Conservation (phyloP, 2,113 vertebrate species). For the Sprattus sprattus region DNA sequence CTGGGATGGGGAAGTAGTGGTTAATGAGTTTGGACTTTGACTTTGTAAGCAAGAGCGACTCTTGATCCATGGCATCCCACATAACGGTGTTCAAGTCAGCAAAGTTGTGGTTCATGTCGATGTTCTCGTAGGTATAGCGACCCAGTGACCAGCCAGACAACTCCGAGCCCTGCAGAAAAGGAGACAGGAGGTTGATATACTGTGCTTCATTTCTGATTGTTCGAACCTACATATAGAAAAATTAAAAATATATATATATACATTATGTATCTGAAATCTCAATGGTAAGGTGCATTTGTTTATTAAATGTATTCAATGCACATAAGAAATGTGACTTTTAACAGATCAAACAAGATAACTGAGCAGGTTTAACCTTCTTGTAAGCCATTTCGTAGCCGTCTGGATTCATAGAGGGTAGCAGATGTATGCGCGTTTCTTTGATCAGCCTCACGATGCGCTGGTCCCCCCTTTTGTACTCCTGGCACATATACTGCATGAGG, state of each 20-base stretch:
- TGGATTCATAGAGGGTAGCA: slow-evolving; percentile 90
- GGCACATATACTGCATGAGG: slow-evolving; percentile 91
- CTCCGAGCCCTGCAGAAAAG: slow-evolving; percentile 80
- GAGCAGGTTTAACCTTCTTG: slow-evolving; percentile 73
- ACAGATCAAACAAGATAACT: background rate
- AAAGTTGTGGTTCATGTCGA: slow-evolving; percentile 92
- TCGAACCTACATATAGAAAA: background rate
- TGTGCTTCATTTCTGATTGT: background rate
- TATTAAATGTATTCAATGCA: background rate
- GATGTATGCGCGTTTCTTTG: slow-evolving; percentile 86
- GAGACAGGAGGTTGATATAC: background rate
- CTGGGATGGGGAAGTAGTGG: slow-evolving; percentile 86
- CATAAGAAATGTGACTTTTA: background rate
- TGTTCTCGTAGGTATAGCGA: slow-evolving; percentile 89
- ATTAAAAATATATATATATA: background rate
- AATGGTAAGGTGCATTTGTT: background rate
- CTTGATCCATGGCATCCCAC: slow-evolving; percentile 87
- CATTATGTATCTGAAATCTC: background rate
- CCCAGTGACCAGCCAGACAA: slow-evolving; percentile 86
- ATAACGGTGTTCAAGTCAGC: slow-evolving; percentile 85
- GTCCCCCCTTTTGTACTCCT: slow-evolving; percentile 82
- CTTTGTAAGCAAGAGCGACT: slow-evolving; percentile 59
- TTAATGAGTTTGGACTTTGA: slow-evolving; percentile 79
- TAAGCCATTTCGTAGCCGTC: slow-evolving; percentile 90
- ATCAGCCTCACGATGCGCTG: slow-evolving; percentile 80